A percentile compares a stretch with the other conserved stretches of the same genome.
These are phyloP conservation scores for Elanus axillaris DNA, from an alignment of 2,113 vertebrate genomes.

Conservation along the genomic window DNA sequence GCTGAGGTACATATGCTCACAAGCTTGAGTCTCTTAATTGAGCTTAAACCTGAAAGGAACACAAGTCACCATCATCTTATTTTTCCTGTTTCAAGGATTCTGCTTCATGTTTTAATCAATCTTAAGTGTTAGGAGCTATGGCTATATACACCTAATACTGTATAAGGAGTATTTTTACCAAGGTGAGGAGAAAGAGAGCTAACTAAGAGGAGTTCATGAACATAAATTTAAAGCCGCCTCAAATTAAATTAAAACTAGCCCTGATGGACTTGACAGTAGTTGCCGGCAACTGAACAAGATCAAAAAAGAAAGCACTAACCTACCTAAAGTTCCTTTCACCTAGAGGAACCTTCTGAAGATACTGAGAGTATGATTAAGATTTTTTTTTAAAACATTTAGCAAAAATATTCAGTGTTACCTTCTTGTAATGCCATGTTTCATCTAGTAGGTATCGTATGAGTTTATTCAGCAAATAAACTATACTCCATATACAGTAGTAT, in stretches of 20 bases:
- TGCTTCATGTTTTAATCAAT: background rate
- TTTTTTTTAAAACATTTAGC: background rate
- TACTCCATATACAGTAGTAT: background rate
- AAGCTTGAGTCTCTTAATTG: background rate
- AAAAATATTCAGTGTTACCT: background rate
- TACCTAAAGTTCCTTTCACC: background rate
- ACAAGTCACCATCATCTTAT: background rate
- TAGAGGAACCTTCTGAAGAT: background rate
- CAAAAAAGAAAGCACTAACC: background rate
- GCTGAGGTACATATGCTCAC: background rate
- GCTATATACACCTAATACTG: background rate
- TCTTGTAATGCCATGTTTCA: background rate
- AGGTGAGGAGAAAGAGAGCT: background rate
- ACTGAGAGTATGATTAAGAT: background rate
- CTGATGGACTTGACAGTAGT: background rate
- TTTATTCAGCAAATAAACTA: background rate
- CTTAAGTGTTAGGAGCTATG: background rate
- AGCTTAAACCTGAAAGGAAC: background rate
- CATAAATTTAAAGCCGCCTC: background rate
- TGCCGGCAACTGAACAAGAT: background rate
- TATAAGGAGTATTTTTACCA: background rate
- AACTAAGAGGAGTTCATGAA: background rate
- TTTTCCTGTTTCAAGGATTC: background rate
- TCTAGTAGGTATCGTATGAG: background rate
- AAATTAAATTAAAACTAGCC: background rate